Base-by-base conservation (phyloP, 2,797 vertebrate species). In the Sorex maritimensis region DNA sequence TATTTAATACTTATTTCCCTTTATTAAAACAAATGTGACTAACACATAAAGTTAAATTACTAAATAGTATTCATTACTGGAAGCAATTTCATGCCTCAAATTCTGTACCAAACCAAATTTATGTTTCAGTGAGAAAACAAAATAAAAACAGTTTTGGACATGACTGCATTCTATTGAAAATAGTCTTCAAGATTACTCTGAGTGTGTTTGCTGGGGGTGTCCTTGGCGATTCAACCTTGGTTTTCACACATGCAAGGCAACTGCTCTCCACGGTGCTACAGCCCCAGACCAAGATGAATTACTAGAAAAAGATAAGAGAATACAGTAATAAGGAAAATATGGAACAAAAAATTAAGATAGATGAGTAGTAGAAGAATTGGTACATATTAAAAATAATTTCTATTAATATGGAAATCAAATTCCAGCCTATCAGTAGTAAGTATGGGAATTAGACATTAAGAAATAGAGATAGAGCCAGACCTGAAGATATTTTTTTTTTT, bases 351-450 rank as follows among this genome's bases (percentile, higher is more conserved):
- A 73, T 41, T n/a, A 28, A 69, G n/a, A n/a, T 71, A 55, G 1
- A n/a, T 81, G n/a, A 82, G 15, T 82, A 82, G 15, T 82, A 71
- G 28, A 88, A 65, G 41, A 69, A 24, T 28, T 93, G 61, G 30
- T 8, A 34, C 4, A 74, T 63, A 55, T 14, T 55, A 55, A 4
- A 55, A 81, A 73, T 2, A 46, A 6, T 58, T 89, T 24, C 72
- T 88, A 77, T 49, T 83, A 65, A 81, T 68, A 28, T 58, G 38
- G 19, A 71, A 78, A 28, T 93, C 24, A 88, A 83, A 93, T 49
- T 0, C 11, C 46, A 79, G 67, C 15, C 61, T 73, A 2, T 81
- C 44, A 63, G 28, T 71, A 69, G 44, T 30, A 63, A 38, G 17
- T 44, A 24, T 8, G 77, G 7, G n/a, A 30, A 63, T 88, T 44